A percentile compares a stretch with the other conserved stretches of the same genome.
Evolutionary conservation across 53 echinoderm and acorn worm genomes (phyloP).

Genomic region (Pentamera pediparva): DNA sequence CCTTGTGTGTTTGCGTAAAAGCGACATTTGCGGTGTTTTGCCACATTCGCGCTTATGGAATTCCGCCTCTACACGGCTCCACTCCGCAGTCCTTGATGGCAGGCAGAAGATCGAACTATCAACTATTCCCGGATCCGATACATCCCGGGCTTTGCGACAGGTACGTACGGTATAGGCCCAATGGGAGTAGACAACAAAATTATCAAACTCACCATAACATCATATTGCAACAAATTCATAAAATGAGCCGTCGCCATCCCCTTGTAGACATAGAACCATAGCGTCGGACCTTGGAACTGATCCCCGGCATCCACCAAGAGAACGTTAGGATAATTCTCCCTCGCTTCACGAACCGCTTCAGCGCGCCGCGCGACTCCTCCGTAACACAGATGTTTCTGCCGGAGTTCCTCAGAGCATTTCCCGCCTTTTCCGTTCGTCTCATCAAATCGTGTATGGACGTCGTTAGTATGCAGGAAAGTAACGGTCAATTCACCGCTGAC

Average conservation of each 20-base stretch:
- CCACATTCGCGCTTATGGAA: too few species aligned
- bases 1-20: too few species aligned
- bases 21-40: too few species aligned
- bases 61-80: too few species aligned
- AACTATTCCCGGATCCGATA: too few species aligned
- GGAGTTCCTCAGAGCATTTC: constrained; percentile 45
- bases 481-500: too few species aligned
- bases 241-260: constrained; percentile 79
- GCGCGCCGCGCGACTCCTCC: constrained; percentile 77
- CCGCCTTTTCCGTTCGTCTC: constrained; percentile 52
- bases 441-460: constrained; percentile 71
- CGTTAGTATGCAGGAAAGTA: constrained; percentile 74
- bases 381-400: constrained; percentile 32
- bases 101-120: too few species aligned
- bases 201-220: constrained; percentile 82
- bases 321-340: constrained; percentile 41
- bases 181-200: too few species aligned
- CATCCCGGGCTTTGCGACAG: too few species aligned
- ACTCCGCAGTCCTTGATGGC: too few species aligned
- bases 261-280: constrained; percentile 81
- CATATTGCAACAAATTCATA: constrained; percentile 67
- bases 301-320: constrained; percentile 80
- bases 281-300: constrained; percentile 68
- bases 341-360: constrained; percentile 37
- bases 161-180: too few species aligned